Evolutionary conservation across 2,113 vertebrate species (phyloP).

Genomic region (Clarias gariepinus): DNA sequence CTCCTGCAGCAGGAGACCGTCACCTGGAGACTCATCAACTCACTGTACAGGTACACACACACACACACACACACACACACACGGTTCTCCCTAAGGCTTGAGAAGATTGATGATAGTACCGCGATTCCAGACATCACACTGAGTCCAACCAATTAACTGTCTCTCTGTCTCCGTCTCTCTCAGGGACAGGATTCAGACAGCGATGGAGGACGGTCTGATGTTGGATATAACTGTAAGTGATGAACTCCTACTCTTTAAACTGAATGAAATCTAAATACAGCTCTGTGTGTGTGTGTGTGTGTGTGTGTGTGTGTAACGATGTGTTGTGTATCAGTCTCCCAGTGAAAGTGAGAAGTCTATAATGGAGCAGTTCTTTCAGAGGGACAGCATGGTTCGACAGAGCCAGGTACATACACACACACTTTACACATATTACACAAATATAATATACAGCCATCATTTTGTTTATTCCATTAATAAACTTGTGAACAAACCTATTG

Average conservation of each 20-base stretch:
- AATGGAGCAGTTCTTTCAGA: constrained; percentile 90
- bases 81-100: not conserved
- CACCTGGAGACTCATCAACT: constrained; percentile 90
- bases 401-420: constrained; percentile 81
- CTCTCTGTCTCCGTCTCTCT: not conserved
- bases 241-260: not conserved
- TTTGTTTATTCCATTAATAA: too few species aligned
- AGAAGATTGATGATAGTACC: not conserved
- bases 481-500: too few species aligned
- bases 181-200: constrained; percentile 85
- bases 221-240: constrained; percentile 84
- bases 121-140: not conserved
- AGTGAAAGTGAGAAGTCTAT: constrained; percentile 87
- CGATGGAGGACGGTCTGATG: constrained; percentile 86
- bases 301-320: not conserved
- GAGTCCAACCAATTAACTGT: not conserved
- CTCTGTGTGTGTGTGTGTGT: constrained; percentile 6
- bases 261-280: not conserved
- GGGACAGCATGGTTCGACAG: constrained; percentile 87
- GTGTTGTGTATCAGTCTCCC: constrained; percentile 72
- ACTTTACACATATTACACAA: not conserved
- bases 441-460: too few species aligned
- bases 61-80: not conserved
- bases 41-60: constrained; percentile 83
- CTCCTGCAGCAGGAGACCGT: constrained; percentile 94